Percentiles rank a stretch among this genome's conserved stretches.
phyloP scores from a whole-genome alignment of 2,113 vertebrate species.

The Rafetus swinhoei region DNA sequence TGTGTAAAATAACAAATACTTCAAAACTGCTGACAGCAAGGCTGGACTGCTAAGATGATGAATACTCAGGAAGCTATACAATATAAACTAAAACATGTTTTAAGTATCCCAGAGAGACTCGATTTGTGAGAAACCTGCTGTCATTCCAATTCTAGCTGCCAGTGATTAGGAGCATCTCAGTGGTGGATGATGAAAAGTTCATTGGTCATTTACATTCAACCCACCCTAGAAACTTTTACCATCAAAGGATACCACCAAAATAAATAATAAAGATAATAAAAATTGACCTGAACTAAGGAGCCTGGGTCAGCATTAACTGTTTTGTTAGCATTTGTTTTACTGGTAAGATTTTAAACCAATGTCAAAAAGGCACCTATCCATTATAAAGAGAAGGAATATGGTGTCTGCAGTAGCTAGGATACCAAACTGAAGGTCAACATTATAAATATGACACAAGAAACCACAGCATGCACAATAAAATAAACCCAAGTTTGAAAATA shows the following conservation, averaged over 20 bases:
- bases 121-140: background rate
- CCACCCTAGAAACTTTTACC: background rate
- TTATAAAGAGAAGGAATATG: background rate
- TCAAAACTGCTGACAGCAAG: slow-evolving; percentile 60
- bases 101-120: slow-evolving; percentile 14
- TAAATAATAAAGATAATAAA: too few relatives aligned
- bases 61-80: slow-evolving; percentile 47
- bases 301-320: background rate
- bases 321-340: background rate
- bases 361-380: background rate
- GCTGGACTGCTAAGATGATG: slow-evolving; percentile 37
- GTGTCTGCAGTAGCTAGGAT: background rate
- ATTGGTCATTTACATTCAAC: background rate
- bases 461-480: background rate
- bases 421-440: background rate
- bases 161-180: background rate
- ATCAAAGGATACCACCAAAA: background rate
- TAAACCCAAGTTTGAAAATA: background rate
- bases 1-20: slow-evolving; percentile 54
- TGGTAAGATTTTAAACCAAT: background rate
- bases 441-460: background rate
- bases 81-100: slow-evolving; percentile 44
- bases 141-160: slow-evolving; percentile 1
- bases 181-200: background rate
- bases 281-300: background rate